phyloP scores from a whole-genome alignment of 2,113 vertebrate genomes.

The Burhinus bistriatus region DNA sequence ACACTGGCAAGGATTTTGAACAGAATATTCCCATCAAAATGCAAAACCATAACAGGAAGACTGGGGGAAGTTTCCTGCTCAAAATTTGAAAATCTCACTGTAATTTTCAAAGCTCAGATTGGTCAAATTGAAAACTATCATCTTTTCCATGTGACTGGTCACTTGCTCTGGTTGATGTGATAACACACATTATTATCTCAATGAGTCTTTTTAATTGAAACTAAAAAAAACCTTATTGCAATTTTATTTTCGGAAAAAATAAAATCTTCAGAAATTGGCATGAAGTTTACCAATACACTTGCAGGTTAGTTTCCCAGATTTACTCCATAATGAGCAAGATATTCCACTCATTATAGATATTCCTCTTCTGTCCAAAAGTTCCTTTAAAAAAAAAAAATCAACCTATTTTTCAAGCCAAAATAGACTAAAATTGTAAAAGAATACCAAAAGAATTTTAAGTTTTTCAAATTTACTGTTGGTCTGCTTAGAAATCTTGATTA shows the following conservation, averaged over 20 bases:
- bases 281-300: not conserved
- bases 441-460: not conserved
- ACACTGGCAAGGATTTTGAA: not conserved
- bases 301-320: not conserved
- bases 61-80: not conserved
- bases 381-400: not conserved
- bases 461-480: not conserved
- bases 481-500: not conserved
- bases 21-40: not conserved
- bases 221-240: not conserved
- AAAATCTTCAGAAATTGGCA: not conserved
- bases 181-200: not conserved
- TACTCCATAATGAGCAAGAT: not conserved
- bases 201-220: not conserved
- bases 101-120: not conserved
- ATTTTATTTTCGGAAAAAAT: not conserved
- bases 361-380: fast-evolving
- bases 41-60: not conserved
- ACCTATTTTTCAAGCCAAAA: not conserved
- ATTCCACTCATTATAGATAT: not conserved
- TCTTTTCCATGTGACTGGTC: not conserved
- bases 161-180: not conserved
- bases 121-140: not conserved
- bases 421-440: not conserved
- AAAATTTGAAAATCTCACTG: not conserved